Conservation (phyloP, 2,888 invertebrate genomes). For the Clanis bilineata region DNA sequence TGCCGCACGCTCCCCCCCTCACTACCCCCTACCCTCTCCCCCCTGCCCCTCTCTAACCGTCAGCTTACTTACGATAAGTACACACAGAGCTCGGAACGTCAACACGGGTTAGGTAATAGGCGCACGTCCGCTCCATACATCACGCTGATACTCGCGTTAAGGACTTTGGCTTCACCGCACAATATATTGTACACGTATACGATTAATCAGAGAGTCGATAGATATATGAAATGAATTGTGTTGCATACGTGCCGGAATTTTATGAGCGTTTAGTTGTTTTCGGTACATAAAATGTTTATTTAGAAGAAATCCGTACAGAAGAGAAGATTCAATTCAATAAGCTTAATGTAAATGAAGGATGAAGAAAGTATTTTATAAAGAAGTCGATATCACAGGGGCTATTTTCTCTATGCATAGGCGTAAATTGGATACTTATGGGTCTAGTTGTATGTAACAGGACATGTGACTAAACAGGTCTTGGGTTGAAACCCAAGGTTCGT, state of each 20-base stretch:
- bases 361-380: too few relatives aligned
- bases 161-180: slow-evolving; percentile 13
- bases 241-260: neutral
- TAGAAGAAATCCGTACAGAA: neutral
- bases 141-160: slow-evolving; percentile 15
- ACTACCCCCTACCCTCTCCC: neutral
- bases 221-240: neutral
- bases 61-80: slow-evolving; percentile 1
- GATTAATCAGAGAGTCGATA: slow-evolving; percentile 6
- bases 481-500: too few relatives aligned
- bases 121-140: slow-evolving; percentile 17
- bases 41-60: neutral
- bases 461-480: too few relatives aligned
- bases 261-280: neutral
- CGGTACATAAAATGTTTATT: neutral
- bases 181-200: slow-evolving; percentile 10
- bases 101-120: slow-evolving; percentile 13
- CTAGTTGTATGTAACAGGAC: too few relatives aligned
- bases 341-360: too few relatives aligned
- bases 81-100: slow-evolving; percentile 12
- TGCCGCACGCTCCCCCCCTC: neutral
- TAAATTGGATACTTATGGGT: too few relatives aligned
- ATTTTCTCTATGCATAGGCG: too few relatives aligned
- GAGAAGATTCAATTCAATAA: too few relatives aligned
- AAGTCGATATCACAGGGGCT: too few relatives aligned